Base-by-base conservation (phyloP, 1,140 invertebrate species). In the Brachionus manjavacas region DNA sequence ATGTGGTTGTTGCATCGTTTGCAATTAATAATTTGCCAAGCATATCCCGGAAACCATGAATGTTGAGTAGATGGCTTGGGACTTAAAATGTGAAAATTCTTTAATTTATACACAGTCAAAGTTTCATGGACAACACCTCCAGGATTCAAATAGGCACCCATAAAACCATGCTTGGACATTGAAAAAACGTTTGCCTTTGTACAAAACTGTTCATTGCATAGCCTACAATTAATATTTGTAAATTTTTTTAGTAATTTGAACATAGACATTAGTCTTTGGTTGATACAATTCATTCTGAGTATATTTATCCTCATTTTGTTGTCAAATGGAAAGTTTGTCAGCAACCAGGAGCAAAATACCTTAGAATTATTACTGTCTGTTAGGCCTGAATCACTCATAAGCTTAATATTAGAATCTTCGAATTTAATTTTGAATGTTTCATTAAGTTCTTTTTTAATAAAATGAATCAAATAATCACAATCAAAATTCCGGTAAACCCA, bases 131-230 rank as follows among this genome's bases (percentile, higher is more conserved):
- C 92, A 87, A 93, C 91, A 43, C 94, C 94, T 85, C 90, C 90
- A 70, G 93, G 92, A 90, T 96, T 96, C 12, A 94, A 94, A 87
- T 94, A 96, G 55, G 94, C 93, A 49, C 92, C 92, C 88, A 94
- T 92, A 0, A 94, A 92, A 0, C 94, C 94, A 87, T 94, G 93
- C 84, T 92, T 91, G 14, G 93, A 93, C 93, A 95, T 94, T 52
- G 93, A 92, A 88, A 96, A 94, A 46, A 95, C 91, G 86, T 95
- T 91, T 25, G 60, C 25, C 16, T 83, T 68, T 6, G 31, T 31
- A 72, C 81, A 83, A 72, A 83, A 52, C 23, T 68, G 41, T 43
- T 46, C 43, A 49, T 52, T 11, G 35, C 81, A 83, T 35, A 55
- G 9, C 16, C 68, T 35, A 72, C 81, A 83, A 70, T 64, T 81